Evolutionary conservation across 2,113 vertebrate species (phyloP).

Genomic region (Gymnogyps californianus): DNA sequence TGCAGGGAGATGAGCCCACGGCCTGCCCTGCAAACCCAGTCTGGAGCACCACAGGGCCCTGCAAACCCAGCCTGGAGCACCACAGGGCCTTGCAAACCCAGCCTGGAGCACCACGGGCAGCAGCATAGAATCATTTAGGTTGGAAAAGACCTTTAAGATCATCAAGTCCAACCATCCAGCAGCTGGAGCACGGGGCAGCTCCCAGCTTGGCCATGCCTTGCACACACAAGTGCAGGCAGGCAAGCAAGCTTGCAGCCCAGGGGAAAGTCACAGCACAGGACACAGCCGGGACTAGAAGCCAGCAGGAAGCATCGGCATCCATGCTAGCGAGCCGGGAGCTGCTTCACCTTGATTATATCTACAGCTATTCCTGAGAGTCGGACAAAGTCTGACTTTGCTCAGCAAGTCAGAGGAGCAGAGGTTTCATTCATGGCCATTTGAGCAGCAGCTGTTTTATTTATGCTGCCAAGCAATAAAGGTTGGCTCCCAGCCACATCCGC

Average conservation of each 20-base stretch:
- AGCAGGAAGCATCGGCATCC: background rate
- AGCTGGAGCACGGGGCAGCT: background rate
- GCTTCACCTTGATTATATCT: background rate
- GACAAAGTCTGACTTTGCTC: background rate
- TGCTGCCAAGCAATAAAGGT: background rate
- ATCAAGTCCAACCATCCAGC: background rate
- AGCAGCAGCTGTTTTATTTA: conserved; percentile 30
- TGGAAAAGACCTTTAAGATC: background rate
- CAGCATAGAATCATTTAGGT: background rate
- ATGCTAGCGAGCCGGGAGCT: background rate
- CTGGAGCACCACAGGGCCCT: background rate
- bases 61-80: background rate
- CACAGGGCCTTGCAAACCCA: background rate
- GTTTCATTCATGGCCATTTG: background rate
- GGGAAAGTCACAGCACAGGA: background rate
- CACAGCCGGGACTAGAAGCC: background rate
- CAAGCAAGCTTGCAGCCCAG: background rate
- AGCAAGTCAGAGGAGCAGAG: background rate
- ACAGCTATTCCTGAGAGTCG: background rate
- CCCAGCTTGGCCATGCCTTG: background rate
- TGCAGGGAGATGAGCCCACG: background rate
- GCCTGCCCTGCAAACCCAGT: background rate
- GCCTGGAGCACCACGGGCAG: background rate
- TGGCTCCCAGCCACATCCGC: background rate
- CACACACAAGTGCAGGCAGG: background rate